Base-by-base conservation (phyloP, 2,113 vertebrate genomes). In the Phycodurus eques region DNA sequence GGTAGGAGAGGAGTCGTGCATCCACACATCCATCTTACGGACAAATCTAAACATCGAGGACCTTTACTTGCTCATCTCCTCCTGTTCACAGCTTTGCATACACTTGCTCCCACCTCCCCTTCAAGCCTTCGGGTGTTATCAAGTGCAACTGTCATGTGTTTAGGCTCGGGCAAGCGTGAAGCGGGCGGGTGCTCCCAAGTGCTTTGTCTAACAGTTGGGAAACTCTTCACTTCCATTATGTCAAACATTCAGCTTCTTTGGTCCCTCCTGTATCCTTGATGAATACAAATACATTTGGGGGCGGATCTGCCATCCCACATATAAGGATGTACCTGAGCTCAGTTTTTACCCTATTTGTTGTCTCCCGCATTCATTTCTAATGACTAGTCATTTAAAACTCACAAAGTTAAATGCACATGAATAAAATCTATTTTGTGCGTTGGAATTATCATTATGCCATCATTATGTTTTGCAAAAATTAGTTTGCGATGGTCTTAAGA, bases 91-190 rank as follows among this genome's bases (percentile, higher is more conserved):
- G 33, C 77, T 53, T 35, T 10, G 11, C 43, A 22, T 19, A 46
- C 42, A 62, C 71, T 9, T 39, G n/a, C 35, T 57, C 67, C 67
- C 73, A 4, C 57, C 70, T 43, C 51, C 70, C 47, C 20, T 80
- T 61, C 70, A 0, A 73, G 87, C 83, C 83, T 84, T 80, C 44
- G 64, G 86, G 80, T 85, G 86, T 79, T 72, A 75, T 85, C 35
- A 39, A 39, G 35, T 39, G 35, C 35, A 39, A 39, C 86, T 69
- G 76, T 88, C 86, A 86, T 84, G 86, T 90, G 89, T 86, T 91
- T 84, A 83, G 75, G 83, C 85, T 91, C 88, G 87, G 84, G 87
- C 81, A 62, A 91, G 90, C 88, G 77, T 88, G 84, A 89, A 89
- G 84, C 22, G 27, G 75, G 68, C 76, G 62, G 78, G 74, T 72